Conservation (phyloP, 2,113 vertebrate species). For the Rhegmatorhina hoffmannsi region DNA sequence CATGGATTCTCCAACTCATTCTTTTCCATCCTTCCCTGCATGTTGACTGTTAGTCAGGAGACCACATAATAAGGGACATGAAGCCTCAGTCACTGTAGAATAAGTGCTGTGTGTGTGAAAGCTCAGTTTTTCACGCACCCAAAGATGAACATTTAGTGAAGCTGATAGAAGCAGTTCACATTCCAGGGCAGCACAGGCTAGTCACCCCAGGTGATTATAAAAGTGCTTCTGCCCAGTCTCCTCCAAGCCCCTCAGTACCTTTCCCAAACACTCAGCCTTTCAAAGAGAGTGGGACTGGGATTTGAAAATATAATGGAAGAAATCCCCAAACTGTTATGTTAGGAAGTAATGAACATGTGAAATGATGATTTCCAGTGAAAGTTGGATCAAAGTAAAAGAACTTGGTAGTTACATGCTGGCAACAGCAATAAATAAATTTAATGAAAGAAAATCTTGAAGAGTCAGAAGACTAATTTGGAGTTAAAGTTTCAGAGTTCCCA, state of each 20-base stretch:
- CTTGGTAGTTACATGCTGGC: not conserved
- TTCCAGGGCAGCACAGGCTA: too few relatives aligned
- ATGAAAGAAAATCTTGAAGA: not conserved
- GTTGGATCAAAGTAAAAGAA: not conserved
- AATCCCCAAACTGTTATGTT: not conserved
- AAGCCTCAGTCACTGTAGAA: not conserved
- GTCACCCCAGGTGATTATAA: rapidly evolving
- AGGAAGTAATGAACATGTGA: not conserved
- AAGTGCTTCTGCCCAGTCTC: not conserved
- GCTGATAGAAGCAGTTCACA: not conserved
- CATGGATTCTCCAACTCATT: not conserved
- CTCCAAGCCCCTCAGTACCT: rapidly evolving
- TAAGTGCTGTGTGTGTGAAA: not conserved
- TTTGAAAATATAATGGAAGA: not conserved
- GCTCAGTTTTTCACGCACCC: not conserved
- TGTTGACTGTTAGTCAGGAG: not conserved
- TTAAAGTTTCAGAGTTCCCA: not conserved
- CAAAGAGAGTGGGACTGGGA: not conserved
- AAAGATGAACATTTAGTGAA: not conserved
- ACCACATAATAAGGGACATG: not conserved
- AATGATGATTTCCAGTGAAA: not conserved
- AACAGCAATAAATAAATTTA: not conserved
- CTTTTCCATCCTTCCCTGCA: not conserved
- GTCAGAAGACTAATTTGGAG: not conserved
- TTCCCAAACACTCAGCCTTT: not conserved